Conservation (phyloP, 1,140 invertebrate genomes). For the Dinoponera quadriceps region DNA sequence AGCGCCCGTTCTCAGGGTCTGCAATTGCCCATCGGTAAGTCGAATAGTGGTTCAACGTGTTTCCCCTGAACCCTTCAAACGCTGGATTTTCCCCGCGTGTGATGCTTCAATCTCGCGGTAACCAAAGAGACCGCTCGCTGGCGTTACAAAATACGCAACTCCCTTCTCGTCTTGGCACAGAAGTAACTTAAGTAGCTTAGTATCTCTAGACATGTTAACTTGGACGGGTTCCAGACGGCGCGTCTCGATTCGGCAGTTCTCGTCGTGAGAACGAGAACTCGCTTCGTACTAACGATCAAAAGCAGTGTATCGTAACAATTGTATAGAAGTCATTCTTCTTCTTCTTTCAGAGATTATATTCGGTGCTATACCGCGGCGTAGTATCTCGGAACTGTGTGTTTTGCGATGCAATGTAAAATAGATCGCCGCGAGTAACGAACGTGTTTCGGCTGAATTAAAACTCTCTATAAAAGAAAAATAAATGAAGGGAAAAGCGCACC, state of each 20-base stretch:
- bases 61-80: slow-evolving; percentile 15
- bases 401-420: too few relatives aligned
- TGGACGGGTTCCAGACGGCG: slow-evolving; percentile 60
- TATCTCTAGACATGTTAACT: slow-evolving; percentile 33
- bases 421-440: neutral
- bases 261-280: neutral
- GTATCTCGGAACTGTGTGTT: too few relatives aligned
- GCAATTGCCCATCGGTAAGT: neutral
- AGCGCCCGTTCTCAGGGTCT: neutral
- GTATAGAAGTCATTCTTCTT: neutral
- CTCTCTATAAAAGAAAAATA: neutral
- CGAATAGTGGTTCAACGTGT: neutral
- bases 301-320: too few relatives aligned
- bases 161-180: slow-evolving; percentile 71
- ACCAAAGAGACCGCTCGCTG: slow-evolving; percentile 52
- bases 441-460: neutral
- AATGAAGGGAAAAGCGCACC: slow-evolving; percentile 20
- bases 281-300: too few relatives aligned
- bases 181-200: slow-evolving; percentile 69
- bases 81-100: slow-evolving; percentile 20
- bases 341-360: neutral
- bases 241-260: neutral
- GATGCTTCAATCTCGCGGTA: slow-evolving; percentile 52
- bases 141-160: slow-evolving; percentile 70
- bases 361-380: too few relatives aligned